A percentile compares a stretch with the other conserved stretches of the same genome.
These are phyloP conservation scores for Heterochromis multidens DNA, from an alignment of 2,113 vertebrate species.

Conservation along the genomic window DNA sequence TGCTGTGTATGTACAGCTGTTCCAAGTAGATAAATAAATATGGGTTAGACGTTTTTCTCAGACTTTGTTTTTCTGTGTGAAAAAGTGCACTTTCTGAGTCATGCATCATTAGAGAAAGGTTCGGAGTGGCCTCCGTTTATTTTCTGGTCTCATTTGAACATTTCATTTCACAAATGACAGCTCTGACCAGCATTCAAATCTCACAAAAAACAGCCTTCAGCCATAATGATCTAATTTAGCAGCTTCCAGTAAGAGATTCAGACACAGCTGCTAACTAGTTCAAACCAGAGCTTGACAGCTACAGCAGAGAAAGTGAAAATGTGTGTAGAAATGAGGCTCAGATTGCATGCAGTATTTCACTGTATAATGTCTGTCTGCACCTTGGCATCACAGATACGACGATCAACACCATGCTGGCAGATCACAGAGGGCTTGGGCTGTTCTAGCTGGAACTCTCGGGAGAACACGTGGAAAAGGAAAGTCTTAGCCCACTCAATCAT, in stretches of 20 bases:
- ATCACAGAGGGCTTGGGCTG: conserved; percentile 88
- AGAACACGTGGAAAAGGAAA: conserved; percentile 91
- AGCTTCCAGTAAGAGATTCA: background rate
- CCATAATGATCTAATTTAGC: conserved; percentile 16
- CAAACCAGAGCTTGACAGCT: background rate
- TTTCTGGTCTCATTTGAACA: background rate
- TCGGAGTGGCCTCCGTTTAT: background rate
- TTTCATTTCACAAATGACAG: background rate
- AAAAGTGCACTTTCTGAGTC: background rate
- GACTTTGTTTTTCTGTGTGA: background rate
- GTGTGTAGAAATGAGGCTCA: background rate
- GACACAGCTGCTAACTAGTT: background rate
- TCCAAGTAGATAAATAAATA: background rate
- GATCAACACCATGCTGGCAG: conserved; percentile 96
- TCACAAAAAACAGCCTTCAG: background rate
- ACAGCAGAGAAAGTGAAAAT: background rate
- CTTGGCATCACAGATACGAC: conserved; percentile 90
- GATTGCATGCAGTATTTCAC: background rate
- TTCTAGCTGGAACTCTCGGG: conserved; percentile 94
- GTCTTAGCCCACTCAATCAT: conserved; percentile 92
- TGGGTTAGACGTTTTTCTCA: background rate
- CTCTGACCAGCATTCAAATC: background rate
- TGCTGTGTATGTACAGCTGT: background rate
- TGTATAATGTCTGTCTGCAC: conserved; percentile 55
- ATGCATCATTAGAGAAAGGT: conserved; percentile 13